Base-by-base conservation (phyloP, 2,797 vertebrate genomes). In the Gambusia yucatana region DNA sequence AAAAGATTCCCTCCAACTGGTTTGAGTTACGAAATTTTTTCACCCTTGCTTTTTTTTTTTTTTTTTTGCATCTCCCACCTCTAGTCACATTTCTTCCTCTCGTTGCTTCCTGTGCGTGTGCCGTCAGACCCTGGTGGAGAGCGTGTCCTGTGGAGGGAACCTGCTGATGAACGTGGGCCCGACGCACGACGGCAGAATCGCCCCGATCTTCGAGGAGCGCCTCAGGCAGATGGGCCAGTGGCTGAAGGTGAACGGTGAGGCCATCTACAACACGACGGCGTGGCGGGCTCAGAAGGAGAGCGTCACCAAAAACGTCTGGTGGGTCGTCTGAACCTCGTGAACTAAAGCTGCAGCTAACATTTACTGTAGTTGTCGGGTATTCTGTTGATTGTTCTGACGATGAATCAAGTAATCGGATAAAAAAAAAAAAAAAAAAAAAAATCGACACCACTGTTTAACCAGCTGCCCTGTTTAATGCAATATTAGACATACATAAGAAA, bases 61-160 rank as follows among this genome's bases (percentile, higher is more conserved):
- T 33, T 33, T 33, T 39, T 39, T 39, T 6, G 4, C 11, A n/a
- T 59, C 33, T 33, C 59, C n/a, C 13, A 41, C 10, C 20, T 6
- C 33, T 41, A 3, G 36, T 67, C 33, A 67, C 3, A 2, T 65
- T 65, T 16, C 17, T 39, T 9, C 22, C 10, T 39, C 16, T 6
- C 17, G 1, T 11, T 33, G 4, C 2, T 9, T 25, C 22, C 11
- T 13, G 30, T n/a, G 25, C 57, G 48, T 57, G 16, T 77, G 69
- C 78, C 7, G 79, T 87, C 91, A 99, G 98, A 93, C 94, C 65
- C 90, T 99, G 70, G 97, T 96, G 73, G 96, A 98, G 94, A 98
- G 98, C 0, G 97, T 99, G 72, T 97, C 98, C 4, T 98, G 97
- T 65, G 98, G 98, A 22, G 98, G 98, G 76, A 99, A 99, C 91